phyloP scores from a whole-genome alignment of 2,797 vertebrate species.

The Tympanoctomys barrerae region DNA sequence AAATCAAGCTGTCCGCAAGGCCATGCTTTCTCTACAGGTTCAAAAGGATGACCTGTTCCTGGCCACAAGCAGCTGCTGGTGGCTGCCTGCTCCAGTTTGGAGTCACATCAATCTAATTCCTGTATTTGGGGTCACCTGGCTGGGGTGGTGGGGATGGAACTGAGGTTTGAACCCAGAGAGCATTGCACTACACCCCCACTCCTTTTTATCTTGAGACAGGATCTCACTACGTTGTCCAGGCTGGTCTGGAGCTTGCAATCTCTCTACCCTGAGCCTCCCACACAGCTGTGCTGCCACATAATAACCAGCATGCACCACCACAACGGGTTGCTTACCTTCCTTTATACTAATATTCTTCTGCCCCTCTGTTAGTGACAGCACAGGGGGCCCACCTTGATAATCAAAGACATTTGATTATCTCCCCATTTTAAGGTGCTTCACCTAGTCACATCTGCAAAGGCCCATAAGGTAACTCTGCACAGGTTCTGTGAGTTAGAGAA shows the following conservation, averaged over 20 bases:
- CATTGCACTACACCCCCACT: not conserved
- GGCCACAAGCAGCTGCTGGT: not conserved
- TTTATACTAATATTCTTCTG: not conserved
- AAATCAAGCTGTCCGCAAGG: not conserved
- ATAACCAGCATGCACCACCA: not conserved
- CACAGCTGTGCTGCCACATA: not conserved
- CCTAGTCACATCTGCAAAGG: not conserved
- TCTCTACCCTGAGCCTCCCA: not conserved
- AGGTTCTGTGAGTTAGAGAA: not conserved
- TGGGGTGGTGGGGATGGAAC: not conserved
- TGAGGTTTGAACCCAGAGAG: not conserved
- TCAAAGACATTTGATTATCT: not conserved
- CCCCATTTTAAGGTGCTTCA: not conserved
- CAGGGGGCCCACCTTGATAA: not conserved
- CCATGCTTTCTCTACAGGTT: not conserved
- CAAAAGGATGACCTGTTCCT: accelerated
- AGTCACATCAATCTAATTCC: not conserved
- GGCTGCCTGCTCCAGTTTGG: not conserved
- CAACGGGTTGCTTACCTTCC: not conserved
- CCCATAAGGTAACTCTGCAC: not conserved
- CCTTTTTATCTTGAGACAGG: not conserved
- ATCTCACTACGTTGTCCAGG: not conserved
- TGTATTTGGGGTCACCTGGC: not conserved
- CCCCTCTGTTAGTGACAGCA: not conserved
- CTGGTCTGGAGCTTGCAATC: not conserved